phyloP scores from a whole-genome alignment of 2,888 invertebrate species.

The Pseudanteris insignis region DNA sequence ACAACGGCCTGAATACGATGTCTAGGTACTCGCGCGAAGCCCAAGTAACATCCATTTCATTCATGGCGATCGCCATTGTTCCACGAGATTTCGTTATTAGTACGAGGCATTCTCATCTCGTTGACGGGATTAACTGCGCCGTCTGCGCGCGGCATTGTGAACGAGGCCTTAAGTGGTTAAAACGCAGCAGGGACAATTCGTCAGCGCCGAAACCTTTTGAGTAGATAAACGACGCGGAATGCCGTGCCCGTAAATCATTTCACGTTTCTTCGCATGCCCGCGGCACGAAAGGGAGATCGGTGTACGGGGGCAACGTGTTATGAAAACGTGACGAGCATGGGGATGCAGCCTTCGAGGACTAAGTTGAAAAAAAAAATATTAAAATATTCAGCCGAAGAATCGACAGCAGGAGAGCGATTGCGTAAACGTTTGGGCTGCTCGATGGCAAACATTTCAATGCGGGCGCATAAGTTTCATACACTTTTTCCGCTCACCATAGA shows the following conservation, averaged over 20 bases:
- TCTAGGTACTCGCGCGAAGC: constrained; percentile 13
- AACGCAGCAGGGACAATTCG: constrained; percentile 38
- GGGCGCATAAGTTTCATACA: constrained; percentile 4
- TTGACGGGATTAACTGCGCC: constrained; percentile 44
- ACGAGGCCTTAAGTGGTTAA: constrained; percentile 40
- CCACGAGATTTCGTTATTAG: constrained; percentile 41
- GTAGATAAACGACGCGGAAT: constrained; percentile 40
- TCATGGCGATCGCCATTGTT: constrained; percentile 40
- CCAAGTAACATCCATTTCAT: constrained; percentile 36
- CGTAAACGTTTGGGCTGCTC: constrained; percentile 15
- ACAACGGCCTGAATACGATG: no score
- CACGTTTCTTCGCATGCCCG: constrained; percentile 33
- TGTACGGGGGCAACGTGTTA: constrained; percentile 33
- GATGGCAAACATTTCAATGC: constrained; percentile 23
- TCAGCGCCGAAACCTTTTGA: constrained; percentile 39
- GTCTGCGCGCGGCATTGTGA: constrained; percentile 37
- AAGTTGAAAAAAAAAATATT: constrained; percentile 6
- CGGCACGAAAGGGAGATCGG: constrained; percentile 21
- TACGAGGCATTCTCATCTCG: constrained; percentile 42
- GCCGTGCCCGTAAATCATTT: constrained; percentile 39
- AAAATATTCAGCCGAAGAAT: no score
- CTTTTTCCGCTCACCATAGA: constrained; percentile 13
- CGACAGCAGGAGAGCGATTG: constrained; percentile 8
- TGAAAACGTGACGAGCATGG: constrained; percentile 26
- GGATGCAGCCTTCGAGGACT: background rate